A percentile compares a stretch with the other conserved stretches of the same genome.
phyloP scores from a whole-genome alignment of 1,140 invertebrate species.

The Diabrotica virgifera region DNA sequence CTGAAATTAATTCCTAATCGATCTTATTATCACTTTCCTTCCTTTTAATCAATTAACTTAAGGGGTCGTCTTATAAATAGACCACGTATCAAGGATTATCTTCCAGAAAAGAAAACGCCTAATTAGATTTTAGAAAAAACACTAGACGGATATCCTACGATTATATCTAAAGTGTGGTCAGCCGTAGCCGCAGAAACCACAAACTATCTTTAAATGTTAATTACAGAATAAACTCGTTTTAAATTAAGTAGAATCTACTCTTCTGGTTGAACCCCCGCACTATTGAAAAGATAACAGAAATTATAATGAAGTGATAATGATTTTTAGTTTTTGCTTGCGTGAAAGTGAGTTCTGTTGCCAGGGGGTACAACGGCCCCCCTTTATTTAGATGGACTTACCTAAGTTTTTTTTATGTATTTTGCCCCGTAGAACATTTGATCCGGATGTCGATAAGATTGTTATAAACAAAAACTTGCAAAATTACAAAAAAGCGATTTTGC shows the following conservation, averaged over 20 bases:
- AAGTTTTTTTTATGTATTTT: too few species aligned
- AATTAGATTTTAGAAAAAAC: constrained; percentile 1
- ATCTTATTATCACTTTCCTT: constrained; percentile 1
- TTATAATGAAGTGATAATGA: neutral
- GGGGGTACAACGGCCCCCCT: too few species aligned
- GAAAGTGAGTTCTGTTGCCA: too few species aligned
- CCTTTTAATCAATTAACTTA: neutral
- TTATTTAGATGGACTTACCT: too few species aligned
- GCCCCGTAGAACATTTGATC: too few species aligned
- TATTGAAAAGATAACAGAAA: neutral
- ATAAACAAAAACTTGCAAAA: too few species aligned
- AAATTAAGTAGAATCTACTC: neutral
- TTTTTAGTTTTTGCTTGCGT: too few species aligned
- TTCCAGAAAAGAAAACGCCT: neutral
- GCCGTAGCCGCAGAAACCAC: neutral
- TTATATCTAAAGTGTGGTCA: neutral
- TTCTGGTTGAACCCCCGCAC: neutral
- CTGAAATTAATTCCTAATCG: neutral
- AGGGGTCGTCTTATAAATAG: neutral
- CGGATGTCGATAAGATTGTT: too few species aligned
- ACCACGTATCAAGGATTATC: neutral
- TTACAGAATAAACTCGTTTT: neutral
- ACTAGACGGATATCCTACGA: constrained; percentile 9
- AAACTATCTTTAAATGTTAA: neutral
- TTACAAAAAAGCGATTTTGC: too few species aligned